Conservation (phyloP, 2,113 vertebrate genomes). For the Odocoileus hemionus region DNA sequence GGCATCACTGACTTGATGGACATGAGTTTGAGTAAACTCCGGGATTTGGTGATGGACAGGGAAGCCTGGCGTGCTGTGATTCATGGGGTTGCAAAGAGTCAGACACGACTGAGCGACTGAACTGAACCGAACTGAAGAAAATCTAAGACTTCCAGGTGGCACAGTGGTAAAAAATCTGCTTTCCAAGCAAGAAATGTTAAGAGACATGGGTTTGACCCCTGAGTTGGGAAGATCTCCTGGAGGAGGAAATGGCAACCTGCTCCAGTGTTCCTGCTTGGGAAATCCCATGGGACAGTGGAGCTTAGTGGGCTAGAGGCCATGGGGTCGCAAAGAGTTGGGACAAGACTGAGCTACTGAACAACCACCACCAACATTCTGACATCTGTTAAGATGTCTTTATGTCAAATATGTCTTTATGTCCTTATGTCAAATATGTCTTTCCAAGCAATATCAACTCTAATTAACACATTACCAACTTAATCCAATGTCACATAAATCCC, state of each 20-base stretch:
- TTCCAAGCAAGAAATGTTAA: background rate
- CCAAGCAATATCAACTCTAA: background rate
- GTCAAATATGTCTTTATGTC: background rate
- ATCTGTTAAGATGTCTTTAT: background rate
- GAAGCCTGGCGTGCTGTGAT: no score
- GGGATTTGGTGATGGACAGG: no score
- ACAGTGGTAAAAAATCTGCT: background rate
- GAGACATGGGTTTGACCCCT: background rate
- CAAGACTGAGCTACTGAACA: background rate
- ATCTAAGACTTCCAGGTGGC: background rate
- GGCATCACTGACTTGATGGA: background rate
- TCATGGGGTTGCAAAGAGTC: no score
- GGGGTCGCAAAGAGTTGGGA: rapidly evolving
- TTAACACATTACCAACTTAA: background rate
- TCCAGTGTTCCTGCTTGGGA: background rate
- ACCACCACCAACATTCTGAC: background rate
- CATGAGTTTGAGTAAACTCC: no score
- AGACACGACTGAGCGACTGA: no score
- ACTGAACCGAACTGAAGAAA: background rate
- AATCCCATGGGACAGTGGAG: background rate
- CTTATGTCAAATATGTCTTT: background rate
- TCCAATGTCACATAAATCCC: background rate
- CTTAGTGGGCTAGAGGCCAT: background rate
- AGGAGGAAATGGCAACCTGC: background rate
- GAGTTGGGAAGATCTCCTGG: background rate